phyloP scores from a whole-genome alignment of 2,113 vertebrate genomes.

The Tachycineta bicolor region DNA sequence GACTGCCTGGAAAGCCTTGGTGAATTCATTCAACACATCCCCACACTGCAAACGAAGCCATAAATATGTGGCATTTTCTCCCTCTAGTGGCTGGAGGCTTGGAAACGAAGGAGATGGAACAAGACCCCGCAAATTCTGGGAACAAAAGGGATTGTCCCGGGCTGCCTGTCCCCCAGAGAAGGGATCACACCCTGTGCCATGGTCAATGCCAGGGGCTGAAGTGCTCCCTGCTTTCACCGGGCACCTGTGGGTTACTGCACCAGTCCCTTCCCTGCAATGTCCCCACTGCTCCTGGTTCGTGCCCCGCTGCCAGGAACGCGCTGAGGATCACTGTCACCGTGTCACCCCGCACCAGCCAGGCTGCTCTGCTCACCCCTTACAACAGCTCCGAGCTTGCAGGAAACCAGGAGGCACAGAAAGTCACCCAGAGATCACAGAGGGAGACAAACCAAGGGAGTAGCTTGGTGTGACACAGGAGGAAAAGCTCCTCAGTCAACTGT shows the following conservation, averaged over 20 bases:
- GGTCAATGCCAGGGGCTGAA: neutral
- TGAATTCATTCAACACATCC: neutral
- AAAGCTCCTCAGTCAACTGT: neutral
- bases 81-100: slow-evolving; percentile 60
- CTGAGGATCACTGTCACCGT: accelerated
- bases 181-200: accelerated
- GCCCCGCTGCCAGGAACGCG: neutral
- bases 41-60: neutral
- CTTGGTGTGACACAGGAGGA: accelerated
- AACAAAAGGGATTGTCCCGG: neutral
- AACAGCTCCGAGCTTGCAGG: accelerated
- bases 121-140: neutral
- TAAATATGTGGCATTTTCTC: slow-evolving; percentile 34
- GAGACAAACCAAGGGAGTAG: neutral
- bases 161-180: neutral
- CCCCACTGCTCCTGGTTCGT: neutral
- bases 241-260: accelerated
- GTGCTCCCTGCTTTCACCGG: neutral
- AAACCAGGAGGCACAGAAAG: neutral
- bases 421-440: neutral
- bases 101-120: neutral
- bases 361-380: neutral
- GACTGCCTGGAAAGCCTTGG: neutral
- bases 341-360: neutral
- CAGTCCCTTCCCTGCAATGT: accelerated